Evolutionary conservation across 2,888 invertebrate genomes (phyloP).

Genomic region (Cheilosia vernalis): DNA sequence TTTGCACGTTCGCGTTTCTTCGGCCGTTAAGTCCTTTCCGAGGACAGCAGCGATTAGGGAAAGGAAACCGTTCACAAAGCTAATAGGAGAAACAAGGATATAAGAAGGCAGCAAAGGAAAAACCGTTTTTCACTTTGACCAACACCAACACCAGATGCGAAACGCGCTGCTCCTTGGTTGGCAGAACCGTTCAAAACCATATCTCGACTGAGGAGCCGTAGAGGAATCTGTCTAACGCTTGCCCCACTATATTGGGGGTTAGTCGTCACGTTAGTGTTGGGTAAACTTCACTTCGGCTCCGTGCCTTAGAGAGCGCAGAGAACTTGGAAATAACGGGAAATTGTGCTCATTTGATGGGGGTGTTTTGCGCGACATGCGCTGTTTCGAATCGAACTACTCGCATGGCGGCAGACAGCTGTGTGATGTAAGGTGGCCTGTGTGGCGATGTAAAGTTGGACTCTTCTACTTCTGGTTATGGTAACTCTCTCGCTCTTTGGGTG

Average conservation of each 20-base stretch:
- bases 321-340: constrained; percentile 60
- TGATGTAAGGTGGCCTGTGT: constrained; percentile 47
- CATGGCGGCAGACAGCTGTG: constrained; percentile 63
- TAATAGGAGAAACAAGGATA: constrained; percentile 62
- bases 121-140: constrained; percentile 69
- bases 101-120: constrained; percentile 62
- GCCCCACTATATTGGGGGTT: constrained; percentile 18
- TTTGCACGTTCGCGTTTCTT: constrained; percentile 17
- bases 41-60: constrained; percentile 6
- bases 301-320: constrained; percentile 3
- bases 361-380: constrained; percentile 52
- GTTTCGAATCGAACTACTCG: constrained; percentile 47
- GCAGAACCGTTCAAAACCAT: constrained; percentile 74
- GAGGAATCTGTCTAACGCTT: constrained; percentile 53
- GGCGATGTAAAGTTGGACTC: constrained; percentile 17
- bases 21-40: constrained; percentile 28
- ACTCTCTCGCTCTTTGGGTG: constrained; percentile 1
- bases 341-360: constrained; percentile 17
- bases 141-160: constrained; percentile 63
- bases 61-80: constrained; percentile 36
- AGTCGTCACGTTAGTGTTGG: constrained; percentile 1
- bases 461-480: not conserved
- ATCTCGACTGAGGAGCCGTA: constrained; percentile 69
- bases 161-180: constrained; percentile 70
- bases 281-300: constrained; percentile 12